These are phyloP conservation scores for Harpagifer antarcticus DNA, from an alignment of 2,797 vertebrate genomes.

Conservation along the genomic window DNA sequence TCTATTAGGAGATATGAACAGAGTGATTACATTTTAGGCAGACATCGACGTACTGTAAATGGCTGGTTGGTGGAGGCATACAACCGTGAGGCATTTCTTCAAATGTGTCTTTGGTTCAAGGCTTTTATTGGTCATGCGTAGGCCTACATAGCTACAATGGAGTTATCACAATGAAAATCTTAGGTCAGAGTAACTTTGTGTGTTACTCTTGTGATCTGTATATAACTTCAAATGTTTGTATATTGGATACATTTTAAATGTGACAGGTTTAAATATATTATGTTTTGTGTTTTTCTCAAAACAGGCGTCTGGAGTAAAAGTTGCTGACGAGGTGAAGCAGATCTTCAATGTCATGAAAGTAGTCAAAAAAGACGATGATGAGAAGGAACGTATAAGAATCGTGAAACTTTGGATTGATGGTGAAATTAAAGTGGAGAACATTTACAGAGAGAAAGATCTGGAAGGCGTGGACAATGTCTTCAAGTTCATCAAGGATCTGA, in stretches of 20 bases:
- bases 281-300: slow-evolving; percentile 3
- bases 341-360: slow-evolving; percentile 86
- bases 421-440: slow-evolving; percentile 81
- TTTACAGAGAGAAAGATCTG: slow-evolving; percentile 82
- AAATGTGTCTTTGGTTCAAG: background rate
- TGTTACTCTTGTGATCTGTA: background rate
- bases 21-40: too few species aligned
- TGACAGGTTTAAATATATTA: background rate
- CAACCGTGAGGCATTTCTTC: too few species aligned
- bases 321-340: slow-evolving; percentile 79
- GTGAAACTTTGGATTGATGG: slow-evolving; percentile 80
- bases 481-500: slow-evolving; percentile 76
- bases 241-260: background rate
- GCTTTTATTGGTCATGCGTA: too few species aligned
- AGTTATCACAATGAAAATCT: too few species aligned
- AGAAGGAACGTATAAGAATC: slow-evolving; percentile 83
- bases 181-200: too few species aligned
- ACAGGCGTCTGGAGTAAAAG: slow-evolving; percentile 90
- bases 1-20: too few species aligned
- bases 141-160: too few species aligned
- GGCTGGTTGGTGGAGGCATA: too few species aligned
- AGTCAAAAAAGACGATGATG: slow-evolving; percentile 67
- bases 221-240: background rate
- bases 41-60: too few species aligned
- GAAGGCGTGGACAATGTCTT: slow-evolving; percentile 67